Evolutionary conservation across 2,888 invertebrate genomes (phyloP), one percentile per base, ranked within the genome.

Genomic region (Eumacrocentrus americanus): DNA sequence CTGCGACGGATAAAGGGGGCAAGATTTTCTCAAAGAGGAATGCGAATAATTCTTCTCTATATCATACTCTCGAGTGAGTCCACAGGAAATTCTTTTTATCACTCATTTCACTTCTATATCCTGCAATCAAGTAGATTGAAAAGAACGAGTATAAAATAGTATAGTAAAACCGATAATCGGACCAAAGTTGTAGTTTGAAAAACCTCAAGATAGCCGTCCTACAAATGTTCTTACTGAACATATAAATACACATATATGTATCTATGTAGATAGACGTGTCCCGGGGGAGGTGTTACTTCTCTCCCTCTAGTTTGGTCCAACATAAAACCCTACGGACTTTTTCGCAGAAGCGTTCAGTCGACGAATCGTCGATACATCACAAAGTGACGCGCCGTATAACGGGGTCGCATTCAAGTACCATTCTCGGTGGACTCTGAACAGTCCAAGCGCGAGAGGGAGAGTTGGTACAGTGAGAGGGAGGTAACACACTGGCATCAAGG

Each of bases 11-110:
- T 76, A 75, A 76, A 75, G 72, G 14, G 68, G 68, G 72, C 65
- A 69, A 75, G 76, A 76, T 77, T 76, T 75, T 66, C 69, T 58
- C 65, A 66, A 64, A 67, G 71, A 76, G 73, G 76, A 77, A 77
- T 73, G 73, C 73, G 74, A 77, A 77, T 77, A 75, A 78, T 78
- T 76, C 77, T 75, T 76, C 73, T 75, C 64, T 67, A 66, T 66
- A 64, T 50, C 51, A 29, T 29, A 44, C 34, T 12, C 22, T 38
- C 42, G 22, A 18, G 35, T 35, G 37, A n/a, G 42, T 34, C 38
- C 22, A 22, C n/a, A n/a, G n/a, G n/a, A n/a, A 44, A 38, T 35
- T 65, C 66, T 69, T 70, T 42, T 44, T 40, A 34, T 47, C 40
- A 16, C 38, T 16, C n/a, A n/a, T n/a, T n/a, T n/a, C n/a, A n/a